A percentile compares a stretch with the other conserved stretches of the same genome.
Conservation (phyloP, 2,888 invertebrate species). For the Lepeophtheirus nordmannii region DNA sequence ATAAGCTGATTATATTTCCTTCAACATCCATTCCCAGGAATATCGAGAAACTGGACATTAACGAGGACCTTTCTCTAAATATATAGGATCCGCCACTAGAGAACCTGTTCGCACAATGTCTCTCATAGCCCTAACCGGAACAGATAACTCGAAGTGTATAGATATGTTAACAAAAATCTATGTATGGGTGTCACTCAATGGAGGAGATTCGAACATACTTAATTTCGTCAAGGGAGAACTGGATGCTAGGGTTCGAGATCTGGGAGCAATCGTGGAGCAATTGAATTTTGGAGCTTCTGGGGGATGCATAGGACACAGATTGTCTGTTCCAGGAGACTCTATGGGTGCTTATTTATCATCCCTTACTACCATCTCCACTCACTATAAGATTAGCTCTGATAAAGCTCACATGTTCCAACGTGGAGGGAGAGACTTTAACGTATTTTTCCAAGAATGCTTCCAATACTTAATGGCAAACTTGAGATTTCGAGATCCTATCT, state of each 20-base stretch:
- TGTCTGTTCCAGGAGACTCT: neutral
- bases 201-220: neutral
- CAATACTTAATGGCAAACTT: neutral
- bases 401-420: neutral
- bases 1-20: too few relatives aligned
- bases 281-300: neutral
- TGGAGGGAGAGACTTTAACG: neutral
- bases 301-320: neutral
- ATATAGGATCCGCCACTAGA: too few relatives aligned
- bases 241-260: neutral
- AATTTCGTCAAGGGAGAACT: neutral
- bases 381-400: neutral
- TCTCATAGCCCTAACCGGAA: too few relatives aligned
- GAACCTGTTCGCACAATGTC: too few relatives aligned
- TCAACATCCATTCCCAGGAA: too few relatives aligned
- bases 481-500: neutral
- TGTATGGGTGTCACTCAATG: neutral
- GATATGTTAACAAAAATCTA: neutral
- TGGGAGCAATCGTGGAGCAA: neutral
- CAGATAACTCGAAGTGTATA: neutral
- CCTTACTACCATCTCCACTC: neutral
- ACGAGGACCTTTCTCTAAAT: too few relatives aligned
- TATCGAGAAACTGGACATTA: too few relatives aligned
- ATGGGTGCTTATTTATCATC: neutral
- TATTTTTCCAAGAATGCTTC: neutral